Conservation (phyloP, 2,888 invertebrate genomes). For the Macrophya annulata region DNA sequence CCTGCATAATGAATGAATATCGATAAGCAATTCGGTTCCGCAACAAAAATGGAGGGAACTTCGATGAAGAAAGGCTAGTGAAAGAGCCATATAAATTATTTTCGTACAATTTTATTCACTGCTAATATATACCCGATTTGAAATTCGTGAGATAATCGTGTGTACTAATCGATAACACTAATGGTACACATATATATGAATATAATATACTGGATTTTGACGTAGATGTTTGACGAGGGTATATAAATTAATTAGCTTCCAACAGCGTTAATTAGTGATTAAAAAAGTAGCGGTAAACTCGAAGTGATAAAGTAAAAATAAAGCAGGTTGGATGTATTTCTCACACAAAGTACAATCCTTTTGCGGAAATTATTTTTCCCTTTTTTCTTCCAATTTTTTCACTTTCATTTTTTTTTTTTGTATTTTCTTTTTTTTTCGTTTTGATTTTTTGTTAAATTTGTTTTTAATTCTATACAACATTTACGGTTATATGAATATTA, state of each 20-base stretch:
- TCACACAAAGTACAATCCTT: neutral
- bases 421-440: too few species aligned
- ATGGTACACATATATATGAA: neutral
- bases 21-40: slow-evolving; percentile 17
- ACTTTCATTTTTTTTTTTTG: neutral
- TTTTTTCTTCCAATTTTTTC: neutral
- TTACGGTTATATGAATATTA: neutral
- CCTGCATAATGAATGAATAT: slow-evolving; percentile 29
- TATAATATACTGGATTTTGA: neutral
- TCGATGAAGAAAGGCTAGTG: neutral
- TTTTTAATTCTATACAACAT: neutral
- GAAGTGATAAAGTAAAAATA: neutral
- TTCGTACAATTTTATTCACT: neutral
- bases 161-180: neutral
- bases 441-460: neutral
- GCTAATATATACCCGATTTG: neutral
- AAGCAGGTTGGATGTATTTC: neutral
- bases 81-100: neutral
- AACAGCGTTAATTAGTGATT: slow-evolving; percentile 34
- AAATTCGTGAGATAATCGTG: neutral
- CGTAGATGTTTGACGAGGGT: slow-evolving; percentile 30
- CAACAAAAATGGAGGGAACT: neutral
- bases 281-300: neutral
- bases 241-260: slow-evolving; percentile 38
- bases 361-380: neutral